These are phyloP conservation scores for Pollachius pollachius DNA, from an alignment of 2,113 vertebrate genomes.

Conservation along the genomic window DNA sequence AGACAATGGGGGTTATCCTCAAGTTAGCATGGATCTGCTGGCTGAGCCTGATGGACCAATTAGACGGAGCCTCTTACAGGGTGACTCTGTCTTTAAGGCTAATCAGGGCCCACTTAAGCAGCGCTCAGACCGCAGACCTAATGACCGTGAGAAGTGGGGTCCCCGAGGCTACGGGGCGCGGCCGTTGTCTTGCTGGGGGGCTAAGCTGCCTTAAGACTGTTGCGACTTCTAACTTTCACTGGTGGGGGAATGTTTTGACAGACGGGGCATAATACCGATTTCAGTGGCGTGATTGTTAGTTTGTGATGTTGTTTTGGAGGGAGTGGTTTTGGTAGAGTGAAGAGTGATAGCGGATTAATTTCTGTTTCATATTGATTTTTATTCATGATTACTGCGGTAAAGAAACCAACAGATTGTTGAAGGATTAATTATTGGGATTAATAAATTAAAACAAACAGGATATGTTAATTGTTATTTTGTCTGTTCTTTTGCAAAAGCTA, in stretches of 20 bases:
- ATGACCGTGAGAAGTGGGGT: slow-evolving; percentile 67
- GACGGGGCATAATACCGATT: slow-evolving; percentile 33
- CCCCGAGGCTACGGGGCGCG: slow-evolving; percentile 30
- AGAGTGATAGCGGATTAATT: slow-evolving; percentile 14
- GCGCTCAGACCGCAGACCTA: slow-evolving; percentile 45
- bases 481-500: no score
- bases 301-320: slow-evolving; percentile 12
- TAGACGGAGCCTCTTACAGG: slow-evolving; percentile 43
- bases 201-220: slow-evolving; percentile 39
- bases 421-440: slow-evolving; percentile 21
- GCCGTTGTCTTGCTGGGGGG: slow-evolving; percentile 28
- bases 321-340: background rate
- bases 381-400: background rate
- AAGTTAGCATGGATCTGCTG: slow-evolving; percentile 57
- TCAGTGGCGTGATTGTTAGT: slow-evolving; percentile 15
- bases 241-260: slow-evolving; percentile 55
- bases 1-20: slow-evolving; percentile 54
- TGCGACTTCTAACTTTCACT: slow-evolving; percentile 46
- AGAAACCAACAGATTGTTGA: background rate
- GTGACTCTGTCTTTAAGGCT: slow-evolving; percentile 48
- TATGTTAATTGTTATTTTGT: no score
- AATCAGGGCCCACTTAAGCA: slow-evolving; percentile 58
- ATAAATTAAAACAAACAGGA: slow-evolving; percentile 22
- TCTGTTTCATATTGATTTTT: background rate
- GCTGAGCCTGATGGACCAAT: slow-evolving; percentile 62